Evolutionary conservation across 2,888 invertebrate genomes (phyloP), one percentile per base, ranked within the genome.

Genomic region (Parnassius apollo): DNA sequence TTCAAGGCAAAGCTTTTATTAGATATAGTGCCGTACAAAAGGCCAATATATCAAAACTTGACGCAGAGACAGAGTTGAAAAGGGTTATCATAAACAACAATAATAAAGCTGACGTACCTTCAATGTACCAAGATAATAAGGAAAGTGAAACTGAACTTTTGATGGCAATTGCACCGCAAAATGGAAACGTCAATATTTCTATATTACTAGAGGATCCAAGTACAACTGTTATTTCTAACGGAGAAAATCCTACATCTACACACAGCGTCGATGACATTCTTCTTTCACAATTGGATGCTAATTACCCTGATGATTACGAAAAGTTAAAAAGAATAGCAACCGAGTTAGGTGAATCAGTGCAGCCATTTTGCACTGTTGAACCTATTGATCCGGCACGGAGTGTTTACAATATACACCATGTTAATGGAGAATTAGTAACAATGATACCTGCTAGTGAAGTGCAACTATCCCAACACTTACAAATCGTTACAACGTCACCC

Each of bases 301-400:
- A 93, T 45, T 94, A 94, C 72, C 95, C 96, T 0, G 96, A 96
- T 70, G 97, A 97, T 77, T 96, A 96, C 75, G 97, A 97, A 78
- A 96, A 96, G 78, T 91, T 97, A 65, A 96, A 96, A 78, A 93
- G 96, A 74, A 96, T 97, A 85, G 96, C 96, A 45, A 95, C 95
- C 72, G 97, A 97, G 78, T 95, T 96, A 42, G 95, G 95, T 0
- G 95, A 96, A 77, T 95, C 95, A 0, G 94, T 95, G 74, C 94
- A 95, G 81, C 94, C 96, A 73, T 94, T 93, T 85, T 94, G 96
- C 86, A 86, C 93, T 65, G 82, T 93, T 70, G 80, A 93, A 72
- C 92, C 92, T 7, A 83, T 92, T 10, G 93, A 93, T 67, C 91
- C 92, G 50, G 85, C 90, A 62, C 83, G 88, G 57, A 84, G 80